phyloP scores from a whole-genome alignment of 2,888 invertebrate genomes.

The Urechis unicinctus region DNA sequence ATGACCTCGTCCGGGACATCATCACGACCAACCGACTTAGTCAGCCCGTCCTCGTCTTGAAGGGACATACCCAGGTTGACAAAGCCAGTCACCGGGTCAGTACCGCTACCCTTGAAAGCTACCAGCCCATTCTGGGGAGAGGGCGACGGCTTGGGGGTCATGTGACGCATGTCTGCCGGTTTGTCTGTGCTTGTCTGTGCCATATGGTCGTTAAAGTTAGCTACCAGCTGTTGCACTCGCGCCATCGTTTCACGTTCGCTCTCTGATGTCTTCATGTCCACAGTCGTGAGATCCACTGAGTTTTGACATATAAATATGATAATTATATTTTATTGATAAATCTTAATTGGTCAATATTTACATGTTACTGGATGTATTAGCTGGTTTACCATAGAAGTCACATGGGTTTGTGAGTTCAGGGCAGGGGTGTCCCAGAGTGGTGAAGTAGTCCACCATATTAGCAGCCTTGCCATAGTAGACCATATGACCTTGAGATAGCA shows the following conservation, averaged over 20 bases:
- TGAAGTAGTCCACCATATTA: constrained; percentile 89
- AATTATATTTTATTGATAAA: too few relatives aligned
- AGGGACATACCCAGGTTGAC: too few relatives aligned
- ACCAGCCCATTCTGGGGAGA: too few relatives aligned
- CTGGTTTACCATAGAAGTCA: constrained; percentile 87
- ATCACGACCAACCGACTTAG: background rate
- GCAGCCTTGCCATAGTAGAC: constrained; percentile 62
- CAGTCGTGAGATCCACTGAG: constrained; percentile 69
- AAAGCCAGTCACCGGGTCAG: too few relatives aligned
- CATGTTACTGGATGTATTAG: background rate
- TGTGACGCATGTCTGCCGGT: too few relatives aligned
- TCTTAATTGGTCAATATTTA: background rate
- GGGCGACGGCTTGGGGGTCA: too few relatives aligned
- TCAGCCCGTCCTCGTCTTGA: background rate
- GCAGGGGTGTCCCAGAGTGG: constrained; percentile 91
- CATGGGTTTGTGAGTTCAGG: constrained; percentile 93
- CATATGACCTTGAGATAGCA: constrained; percentile 74
- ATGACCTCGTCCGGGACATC: background rate
- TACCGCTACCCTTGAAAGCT: too few relatives aligned
- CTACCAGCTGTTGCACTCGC: constrained; percentile 84
- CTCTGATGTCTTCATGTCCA: constrained; percentile 76
- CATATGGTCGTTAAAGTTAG: constrained; percentile 51
- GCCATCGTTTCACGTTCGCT: constrained; percentile 88
- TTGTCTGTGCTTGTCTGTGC: too few relatives aligned
- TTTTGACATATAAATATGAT: constrained; percentile 15